Conservation (phyloP, 92 coral and sea anemone species). For the Palythoa grandiflora region DNA sequence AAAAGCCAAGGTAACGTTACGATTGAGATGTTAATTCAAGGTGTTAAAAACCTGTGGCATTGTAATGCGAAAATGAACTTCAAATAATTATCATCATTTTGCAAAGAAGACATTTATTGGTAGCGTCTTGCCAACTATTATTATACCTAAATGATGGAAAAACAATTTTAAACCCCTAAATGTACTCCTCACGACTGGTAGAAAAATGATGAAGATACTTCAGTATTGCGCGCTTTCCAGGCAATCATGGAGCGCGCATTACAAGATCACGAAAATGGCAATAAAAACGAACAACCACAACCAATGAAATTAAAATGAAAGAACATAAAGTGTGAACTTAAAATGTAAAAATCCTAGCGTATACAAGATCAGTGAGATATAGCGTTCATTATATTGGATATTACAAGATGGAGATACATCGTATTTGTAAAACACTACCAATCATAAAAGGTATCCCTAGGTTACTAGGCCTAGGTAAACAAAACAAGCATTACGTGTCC, state of each 20-base stretch:
- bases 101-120: neutral
- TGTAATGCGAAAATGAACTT: neutral
- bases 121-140: neutral
- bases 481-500: neutral
- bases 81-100: neutral
- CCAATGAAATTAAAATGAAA: too few species aligned
- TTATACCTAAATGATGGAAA: neutral
- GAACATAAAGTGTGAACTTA: too few species aligned
- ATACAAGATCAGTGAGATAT: neutral
- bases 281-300: too few species aligned
- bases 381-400: neutral
- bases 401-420: neutral
- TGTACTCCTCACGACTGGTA: neutral
- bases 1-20: neutral
- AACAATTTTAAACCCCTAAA: neutral
- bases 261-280: too few species aligned
- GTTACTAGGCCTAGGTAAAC: neutral
- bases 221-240: too few species aligned
- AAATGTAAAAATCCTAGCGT: too few species aligned
- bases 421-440: neutral
- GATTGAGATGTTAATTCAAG: neutral
- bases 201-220: too few species aligned
- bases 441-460: neutral
- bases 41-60: neutral
- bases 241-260: too few species aligned